Conservation (phyloP, 1,140 invertebrate species). For the Zaprionus inermis region DNA sequence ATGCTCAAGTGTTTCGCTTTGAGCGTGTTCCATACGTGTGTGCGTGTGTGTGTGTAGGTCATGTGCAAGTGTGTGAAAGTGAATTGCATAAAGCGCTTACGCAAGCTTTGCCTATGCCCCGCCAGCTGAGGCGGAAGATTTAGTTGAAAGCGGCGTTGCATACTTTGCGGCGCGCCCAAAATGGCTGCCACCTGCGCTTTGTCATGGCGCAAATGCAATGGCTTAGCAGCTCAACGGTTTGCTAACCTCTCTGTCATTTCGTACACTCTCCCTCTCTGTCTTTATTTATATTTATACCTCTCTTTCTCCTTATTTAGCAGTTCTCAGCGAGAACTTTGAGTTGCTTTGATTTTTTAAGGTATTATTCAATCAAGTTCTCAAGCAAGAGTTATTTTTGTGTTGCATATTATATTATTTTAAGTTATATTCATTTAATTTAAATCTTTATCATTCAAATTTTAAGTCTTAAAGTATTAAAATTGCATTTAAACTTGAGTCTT, state of each 20-base stretch:
- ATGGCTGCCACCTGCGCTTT: background rate
- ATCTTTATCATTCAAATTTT: background rate
- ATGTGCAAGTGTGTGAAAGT: slow-evolving; percentile 69
- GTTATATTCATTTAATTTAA: too few species aligned
- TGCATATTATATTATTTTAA: background rate
- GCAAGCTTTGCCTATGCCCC: background rate
- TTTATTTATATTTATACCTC: too few species aligned
- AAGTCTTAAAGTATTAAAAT: background rate
- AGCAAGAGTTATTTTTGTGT: too few species aligned
- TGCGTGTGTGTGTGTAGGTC: slow-evolving; percentile 36
- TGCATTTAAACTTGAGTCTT: background rate
- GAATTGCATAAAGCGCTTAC: slow-evolving; percentile 57
- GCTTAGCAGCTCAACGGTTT: background rate
- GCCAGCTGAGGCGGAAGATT: slow-evolving; percentile 21
- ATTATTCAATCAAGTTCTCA: too few species aligned
- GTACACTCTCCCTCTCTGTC: background rate
- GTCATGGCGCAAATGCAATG: too few species aligned
- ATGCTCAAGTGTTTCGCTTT: slow-evolving; percentile 48
- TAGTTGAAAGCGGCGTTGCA: background rate
- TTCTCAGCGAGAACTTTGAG: too few species aligned
- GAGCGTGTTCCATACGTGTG: slow-evolving; percentile 2
- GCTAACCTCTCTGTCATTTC: background rate
- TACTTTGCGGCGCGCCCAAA: background rate
- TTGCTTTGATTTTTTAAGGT: too few species aligned
- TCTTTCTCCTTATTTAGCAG: too few species aligned